phyloP scores from a whole-genome alignment of 2,888 invertebrate species.

The Caenorhabditis sp. region DNA sequence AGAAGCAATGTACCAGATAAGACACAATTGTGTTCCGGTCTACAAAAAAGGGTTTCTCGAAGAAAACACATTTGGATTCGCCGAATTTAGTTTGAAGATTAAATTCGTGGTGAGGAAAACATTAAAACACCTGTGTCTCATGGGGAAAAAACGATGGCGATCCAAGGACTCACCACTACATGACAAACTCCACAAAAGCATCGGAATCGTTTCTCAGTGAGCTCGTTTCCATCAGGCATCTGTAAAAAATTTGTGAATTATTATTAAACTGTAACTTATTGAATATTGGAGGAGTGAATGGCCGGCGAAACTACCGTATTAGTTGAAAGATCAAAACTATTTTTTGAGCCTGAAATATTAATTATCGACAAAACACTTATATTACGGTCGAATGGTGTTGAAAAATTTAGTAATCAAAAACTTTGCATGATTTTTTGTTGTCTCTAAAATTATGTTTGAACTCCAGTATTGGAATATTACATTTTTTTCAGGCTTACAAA shows the following conservation, averaged over 20 bases:
- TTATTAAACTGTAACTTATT: too few relatives aligned
- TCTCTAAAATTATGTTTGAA: too few relatives aligned
- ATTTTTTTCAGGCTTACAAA: too few relatives aligned
- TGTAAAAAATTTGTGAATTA: too few relatives aligned
- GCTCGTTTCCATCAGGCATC: constrained; percentile 41
- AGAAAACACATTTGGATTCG: background rate
- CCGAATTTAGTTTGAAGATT: background rate
- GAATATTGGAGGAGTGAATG: too few relatives aligned
- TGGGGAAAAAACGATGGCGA: background rate
- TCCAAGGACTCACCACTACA: constrained; percentile 56
- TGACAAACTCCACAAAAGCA: constrained; percentile 63
- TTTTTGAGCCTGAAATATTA: too few relatives aligned
- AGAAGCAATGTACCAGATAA: constrained; percentile 57
- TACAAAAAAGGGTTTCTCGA: constrained; percentile 46
- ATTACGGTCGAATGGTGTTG: too few relatives aligned
- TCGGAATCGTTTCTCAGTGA: constrained; percentile 49
- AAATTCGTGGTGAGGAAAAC: background rate
- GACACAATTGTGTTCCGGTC: constrained; percentile 64
- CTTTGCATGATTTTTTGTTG: too few relatives aligned
- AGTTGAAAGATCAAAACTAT: too few relatives aligned
- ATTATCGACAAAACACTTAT: too few relatives aligned
- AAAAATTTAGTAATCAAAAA: constrained; percentile 3
- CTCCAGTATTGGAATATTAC: too few relatives aligned
- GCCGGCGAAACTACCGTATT: too few relatives aligned
- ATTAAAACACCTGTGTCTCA: background rate